Percentiles rank a stretch among this genome's conserved stretches.
Conservation (phyloP, 1,140 invertebrate genomes). For the Cheumatopsyche charites region DNA sequence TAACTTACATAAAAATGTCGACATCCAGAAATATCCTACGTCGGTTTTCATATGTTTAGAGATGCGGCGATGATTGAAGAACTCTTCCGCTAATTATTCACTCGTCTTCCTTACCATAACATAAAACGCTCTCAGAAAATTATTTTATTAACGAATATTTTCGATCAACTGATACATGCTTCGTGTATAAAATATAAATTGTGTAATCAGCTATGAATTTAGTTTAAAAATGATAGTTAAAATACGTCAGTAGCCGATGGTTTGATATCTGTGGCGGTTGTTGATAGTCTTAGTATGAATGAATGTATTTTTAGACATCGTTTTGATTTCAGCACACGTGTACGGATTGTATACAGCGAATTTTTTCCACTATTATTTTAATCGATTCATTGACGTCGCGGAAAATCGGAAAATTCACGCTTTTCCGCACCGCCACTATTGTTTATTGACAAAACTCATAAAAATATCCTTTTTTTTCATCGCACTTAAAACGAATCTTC, state of each 20-base stretch:
- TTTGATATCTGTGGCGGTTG: not conserved
- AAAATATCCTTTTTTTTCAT: too few species aligned
- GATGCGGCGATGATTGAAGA: conserved; percentile 21
- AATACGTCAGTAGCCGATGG: not conserved
- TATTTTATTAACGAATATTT: too few species aligned
- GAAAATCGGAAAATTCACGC: too few species aligned
- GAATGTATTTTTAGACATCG: conserved; percentile 18
- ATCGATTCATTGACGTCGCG: too few species aligned
- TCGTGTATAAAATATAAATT: too few species aligned
- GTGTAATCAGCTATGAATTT: too few species aligned
- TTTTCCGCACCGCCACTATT: too few species aligned
- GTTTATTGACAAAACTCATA: too few species aligned
- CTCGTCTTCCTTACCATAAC: not conserved
- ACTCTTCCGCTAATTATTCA: conserved; percentile 31
- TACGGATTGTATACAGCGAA: conserved; percentile 15
- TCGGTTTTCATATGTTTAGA: conserved; percentile 25
- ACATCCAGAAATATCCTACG: conserved; percentile 18
- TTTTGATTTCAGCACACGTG: conserved; percentile 21
- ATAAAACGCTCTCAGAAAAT: not conserved
- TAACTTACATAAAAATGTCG: conserved; percentile 28
- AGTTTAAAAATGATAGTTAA: too few species aligned
- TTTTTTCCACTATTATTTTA: not conserved
- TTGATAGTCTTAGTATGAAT: conserved; percentile 16
- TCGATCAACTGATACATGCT: too few species aligned
- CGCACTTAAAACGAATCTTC: too few species aligned